Conservation (phyloP, 2,888 invertebrate genomes). For the Pherbina coryleti region DNA sequence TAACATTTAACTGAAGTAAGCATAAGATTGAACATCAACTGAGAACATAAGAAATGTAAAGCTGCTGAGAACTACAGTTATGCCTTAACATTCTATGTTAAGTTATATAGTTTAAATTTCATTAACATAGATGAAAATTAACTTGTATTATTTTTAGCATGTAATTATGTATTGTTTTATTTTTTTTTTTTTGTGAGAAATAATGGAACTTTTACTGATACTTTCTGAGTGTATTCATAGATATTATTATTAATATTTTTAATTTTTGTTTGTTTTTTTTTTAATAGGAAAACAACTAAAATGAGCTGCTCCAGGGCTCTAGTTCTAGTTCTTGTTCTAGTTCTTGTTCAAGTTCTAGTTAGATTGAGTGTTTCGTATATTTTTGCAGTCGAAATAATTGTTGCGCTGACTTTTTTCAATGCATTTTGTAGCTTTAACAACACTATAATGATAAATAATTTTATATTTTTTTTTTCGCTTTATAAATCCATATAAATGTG, state of each 20-base stretch:
- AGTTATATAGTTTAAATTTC: too few species aligned
- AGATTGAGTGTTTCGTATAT: not conserved
- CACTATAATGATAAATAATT: not conserved
- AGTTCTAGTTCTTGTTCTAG: not conserved
- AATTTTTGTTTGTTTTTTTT: too few species aligned
- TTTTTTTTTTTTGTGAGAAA: too few species aligned
- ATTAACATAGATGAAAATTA: too few species aligned
- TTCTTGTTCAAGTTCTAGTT: too few species aligned
- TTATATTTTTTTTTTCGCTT: not conserved
- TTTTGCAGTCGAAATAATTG: not conserved
- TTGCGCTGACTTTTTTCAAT: not conserved
- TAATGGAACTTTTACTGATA: too few species aligned
- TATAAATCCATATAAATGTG: not conserved
- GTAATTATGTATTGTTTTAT: too few species aligned
- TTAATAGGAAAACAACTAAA: not conserved
- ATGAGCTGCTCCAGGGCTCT: constrained; percentile 23
- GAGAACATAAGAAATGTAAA: not conserved
- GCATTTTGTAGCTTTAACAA: not conserved
- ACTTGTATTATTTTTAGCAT: too few species aligned
- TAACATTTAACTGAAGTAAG: not conserved
- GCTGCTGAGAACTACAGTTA: too few species aligned
- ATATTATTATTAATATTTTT: too few species aligned
- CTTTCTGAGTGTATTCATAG: too few species aligned
- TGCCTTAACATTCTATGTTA: too few species aligned
- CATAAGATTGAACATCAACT: not conserved